Conservation (phyloP, 2,113 vertebrate genomes). For the Rhagologus leucostigma region DNA sequence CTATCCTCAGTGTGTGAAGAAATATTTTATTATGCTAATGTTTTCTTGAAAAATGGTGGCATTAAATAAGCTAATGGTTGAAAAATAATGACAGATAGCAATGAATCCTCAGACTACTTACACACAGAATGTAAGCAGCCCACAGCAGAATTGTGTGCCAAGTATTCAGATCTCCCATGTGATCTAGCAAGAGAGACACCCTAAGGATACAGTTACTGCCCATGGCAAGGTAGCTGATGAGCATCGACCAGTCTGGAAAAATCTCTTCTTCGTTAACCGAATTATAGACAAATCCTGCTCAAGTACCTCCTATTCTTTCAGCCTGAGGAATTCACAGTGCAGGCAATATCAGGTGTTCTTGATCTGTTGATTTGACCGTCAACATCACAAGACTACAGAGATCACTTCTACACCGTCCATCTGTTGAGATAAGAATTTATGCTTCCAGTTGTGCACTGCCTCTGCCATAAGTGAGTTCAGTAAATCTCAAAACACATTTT, state of each 20-base stretch:
- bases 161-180: background rate
- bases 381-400: background rate
- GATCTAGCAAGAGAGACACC: background rate
- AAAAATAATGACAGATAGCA: background rate
- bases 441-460: background rate
- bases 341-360: background rate
- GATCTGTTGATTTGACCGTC: conserved; percentile 1
- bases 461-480: background rate
- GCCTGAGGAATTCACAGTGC: background rate
- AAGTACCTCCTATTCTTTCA: background rate
- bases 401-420: background rate
- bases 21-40: background rate
- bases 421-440: background rate
- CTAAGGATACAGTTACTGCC: background rate
- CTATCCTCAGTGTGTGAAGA: background rate
- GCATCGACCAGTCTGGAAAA: background rate
- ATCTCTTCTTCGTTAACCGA: background rate
- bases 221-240: background rate
- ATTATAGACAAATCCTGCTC: background rate
- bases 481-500: background rate
- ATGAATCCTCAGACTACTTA: background rate
- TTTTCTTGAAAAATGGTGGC: background rate
- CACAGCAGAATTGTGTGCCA: background rate
- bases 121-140: background rate
- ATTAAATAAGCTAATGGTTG: background rate